A percentile compares a stretch with the other conserved stretches of the same genome.
Conservation (phyloP, 2,888 invertebrate species). For the Halictus quadricinctus region DNA sequence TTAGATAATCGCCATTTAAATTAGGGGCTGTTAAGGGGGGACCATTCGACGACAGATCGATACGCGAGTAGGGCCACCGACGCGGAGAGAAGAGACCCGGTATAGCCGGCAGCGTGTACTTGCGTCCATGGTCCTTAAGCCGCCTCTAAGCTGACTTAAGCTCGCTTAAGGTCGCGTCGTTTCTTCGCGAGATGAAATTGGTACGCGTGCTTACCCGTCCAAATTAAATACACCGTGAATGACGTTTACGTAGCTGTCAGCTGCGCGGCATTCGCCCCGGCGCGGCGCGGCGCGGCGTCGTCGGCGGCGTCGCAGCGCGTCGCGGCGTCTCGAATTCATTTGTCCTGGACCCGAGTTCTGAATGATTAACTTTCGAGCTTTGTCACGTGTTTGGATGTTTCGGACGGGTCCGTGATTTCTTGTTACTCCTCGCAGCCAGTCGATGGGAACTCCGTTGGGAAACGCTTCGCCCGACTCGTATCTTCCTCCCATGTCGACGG, state of each 20-base stretch:
- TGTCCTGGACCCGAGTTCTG: slow-evolving; percentile 34
- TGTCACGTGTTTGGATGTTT: slow-evolving; percentile 10
- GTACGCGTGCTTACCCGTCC: slow-evolving; percentile 59
- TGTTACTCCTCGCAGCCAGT: slow-evolving; percentile 11
- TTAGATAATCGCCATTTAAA: slow-evolving; percentile 71
- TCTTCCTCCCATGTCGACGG: not conserved
- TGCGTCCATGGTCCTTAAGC: slow-evolving; percentile 61
- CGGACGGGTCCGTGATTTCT: slow-evolving; percentile 4
- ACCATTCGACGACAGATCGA: slow-evolving; percentile 60
- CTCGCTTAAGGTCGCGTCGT: slow-evolving; percentile 66
- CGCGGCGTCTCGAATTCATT: slow-evolving; percentile 14
- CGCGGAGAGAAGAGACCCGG: slow-evolving; percentile 29
- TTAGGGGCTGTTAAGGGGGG: slow-evolving; percentile 54
- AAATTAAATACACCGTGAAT: slow-evolving; percentile 61
- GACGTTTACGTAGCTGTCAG: slow-evolving; percentile 50
- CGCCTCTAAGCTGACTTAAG: slow-evolving; percentile 67
- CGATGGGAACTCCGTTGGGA: slow-evolving; percentile 21
- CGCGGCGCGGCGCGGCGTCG: not conserved
- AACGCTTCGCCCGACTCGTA: not conserved
- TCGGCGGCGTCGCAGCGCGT: not conserved
- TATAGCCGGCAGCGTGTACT: slow-evolving; percentile 52
- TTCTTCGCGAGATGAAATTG: slow-evolving; percentile 69
- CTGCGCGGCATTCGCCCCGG: slow-evolving; percentile 9
- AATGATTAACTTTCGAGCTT: slow-evolving; percentile 47
- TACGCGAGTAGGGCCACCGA: slow-evolving; percentile 30